These are phyloP conservation scores for Turritopsis dohrnii DNA, from an alignment of 30 jellyfish, hydroid and myxozoan genomes.

Conservation along the genomic window DNA sequence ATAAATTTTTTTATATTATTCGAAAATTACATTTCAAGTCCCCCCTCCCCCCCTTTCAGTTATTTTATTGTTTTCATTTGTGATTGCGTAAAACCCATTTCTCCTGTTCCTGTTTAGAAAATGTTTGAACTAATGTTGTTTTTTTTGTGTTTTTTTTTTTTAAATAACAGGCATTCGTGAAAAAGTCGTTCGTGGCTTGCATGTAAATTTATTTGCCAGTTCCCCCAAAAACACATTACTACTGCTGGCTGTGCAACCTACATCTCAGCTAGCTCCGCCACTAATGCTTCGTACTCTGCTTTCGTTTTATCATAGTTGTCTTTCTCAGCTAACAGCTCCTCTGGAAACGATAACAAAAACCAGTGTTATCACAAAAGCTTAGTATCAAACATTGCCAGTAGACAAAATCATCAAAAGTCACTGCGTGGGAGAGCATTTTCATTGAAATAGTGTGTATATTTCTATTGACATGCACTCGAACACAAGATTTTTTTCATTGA, in stretches of 20 bases:
- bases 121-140: too few relatives aligned
- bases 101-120: background rate
- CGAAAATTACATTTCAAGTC: background rate
- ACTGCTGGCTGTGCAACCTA: background rate
- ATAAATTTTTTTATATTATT: too few relatives aligned
- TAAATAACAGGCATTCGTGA: too few relatives aligned
- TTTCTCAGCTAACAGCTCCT: background rate
- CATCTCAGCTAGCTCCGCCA: conserved; percentile 13
- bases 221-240: background rate
- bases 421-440: too few relatives aligned
- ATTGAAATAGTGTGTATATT: too few relatives aligned
- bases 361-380: background rate
- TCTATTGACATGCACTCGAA: too few relatives aligned
- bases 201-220: background rate
- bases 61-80: background rate
- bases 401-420: too few relatives aligned
- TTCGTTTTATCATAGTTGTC: background rate
- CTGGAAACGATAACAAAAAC: background rate
- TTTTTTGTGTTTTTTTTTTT: too few relatives aligned
- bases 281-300: background rate
- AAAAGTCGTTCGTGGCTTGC: background rate
- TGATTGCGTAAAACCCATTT: background rate
- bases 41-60: background rate
- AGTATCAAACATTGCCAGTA: too few relatives aligned
- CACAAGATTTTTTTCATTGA: too few relatives aligned